Base-by-base conservation (phyloP, 2,888 invertebrate species). In the Diaperis boleti region DNA sequence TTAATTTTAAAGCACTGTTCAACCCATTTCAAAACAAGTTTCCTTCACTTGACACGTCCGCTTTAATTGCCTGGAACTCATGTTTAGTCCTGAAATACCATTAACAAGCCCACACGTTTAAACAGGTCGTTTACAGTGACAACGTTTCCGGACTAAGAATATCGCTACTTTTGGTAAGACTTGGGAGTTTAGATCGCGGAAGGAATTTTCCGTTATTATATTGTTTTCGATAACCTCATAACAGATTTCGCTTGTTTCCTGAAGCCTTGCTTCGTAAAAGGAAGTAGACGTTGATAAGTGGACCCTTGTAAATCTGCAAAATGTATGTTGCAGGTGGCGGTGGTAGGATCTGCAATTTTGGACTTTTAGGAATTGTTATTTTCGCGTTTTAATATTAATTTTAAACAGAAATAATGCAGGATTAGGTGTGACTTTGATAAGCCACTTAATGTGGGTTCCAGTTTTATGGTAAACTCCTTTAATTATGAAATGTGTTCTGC, bases 21-120 rank as follows among this genome's bases (percentile, higher is more conserved):
- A 10, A 49, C 49, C 49, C 49, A n/a, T 49, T 49, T 49, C 49
- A 49, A 49, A 49, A 45, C 14, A 45, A 49, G 33, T 49, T 49
- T 49, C 18, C 8, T 35, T 49, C n/a, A 47, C 31, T 47, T 47
- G 49, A 49, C 49, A 49, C 11, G 33, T 35, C 33, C 6, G 8
- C 26, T 7, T 45, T 33, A 49, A 49, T 49, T 49, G 49, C 49
- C 13, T 33, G 14, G 5, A 7, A 29, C 33, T 18, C 18, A 49
- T 11, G 17, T 49, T 49, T 3, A 13, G 18, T 11, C 18, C 49
- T 17, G 10, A 49, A 49, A 35, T 15, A 49, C 49, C 35, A 49
- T 45, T 45, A 45, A 29, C 45, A 45, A 15, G 29, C 26, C 29
- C 45, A 29, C 45, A 45, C 45, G 45, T 26, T 29, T 18, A 10